Evolutionary conservation across 2,113 vertebrate genomes (phyloP), one percentile per base, ranked within the genome.

Genomic region (Chaetura pelagica): DNA sequence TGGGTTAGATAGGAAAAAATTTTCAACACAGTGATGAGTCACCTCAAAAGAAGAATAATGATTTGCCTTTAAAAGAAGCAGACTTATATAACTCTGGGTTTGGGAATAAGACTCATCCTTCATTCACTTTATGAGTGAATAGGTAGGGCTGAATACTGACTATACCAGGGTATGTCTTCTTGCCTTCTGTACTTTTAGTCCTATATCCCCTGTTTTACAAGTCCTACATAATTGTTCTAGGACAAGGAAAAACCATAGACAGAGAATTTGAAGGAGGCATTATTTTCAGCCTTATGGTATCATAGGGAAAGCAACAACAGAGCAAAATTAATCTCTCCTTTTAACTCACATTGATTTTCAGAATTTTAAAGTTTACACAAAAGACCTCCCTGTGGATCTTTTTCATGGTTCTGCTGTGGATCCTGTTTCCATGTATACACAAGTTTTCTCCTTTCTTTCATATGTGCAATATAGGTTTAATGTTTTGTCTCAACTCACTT

Each of bases 361-460:
- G 62, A 80, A 69, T n/a, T 29, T 51, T 89, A 82, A 90, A 68
- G 22, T 6, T 79, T 75, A 51, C 8, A 5, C 49, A 79, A 81
- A 85, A 93, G 26, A 72, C 6, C 17, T 59, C 44, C 48, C 61
- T 61, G 40, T 73, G 35, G 20, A 76, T 89, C 90, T 78, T 87
- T 24, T n/a, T 82, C 12, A 38, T 62, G 23, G 20, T 89, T 89
- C 87, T 77, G 3, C 64, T 67, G 4, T 30, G 29, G 38, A 57
- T 93, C 26, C 32, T 72, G 17, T 16, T 74, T 57, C 44, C 94
- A 14, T 58, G 29, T 58, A 42, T 78, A 32, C 17, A 90, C 35
- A 82, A 63, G 19, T 81, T 80, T 93, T 75, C 58, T 95, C 66
- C 76, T 92, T 96, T 76, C 66, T 85, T 94, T 95, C 4, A 1